Evolutionary conservation across 2,888 invertebrate genomes (phyloP), one percentile per base, ranked within the genome.

Genomic region (Volucella inanis): DNA sequence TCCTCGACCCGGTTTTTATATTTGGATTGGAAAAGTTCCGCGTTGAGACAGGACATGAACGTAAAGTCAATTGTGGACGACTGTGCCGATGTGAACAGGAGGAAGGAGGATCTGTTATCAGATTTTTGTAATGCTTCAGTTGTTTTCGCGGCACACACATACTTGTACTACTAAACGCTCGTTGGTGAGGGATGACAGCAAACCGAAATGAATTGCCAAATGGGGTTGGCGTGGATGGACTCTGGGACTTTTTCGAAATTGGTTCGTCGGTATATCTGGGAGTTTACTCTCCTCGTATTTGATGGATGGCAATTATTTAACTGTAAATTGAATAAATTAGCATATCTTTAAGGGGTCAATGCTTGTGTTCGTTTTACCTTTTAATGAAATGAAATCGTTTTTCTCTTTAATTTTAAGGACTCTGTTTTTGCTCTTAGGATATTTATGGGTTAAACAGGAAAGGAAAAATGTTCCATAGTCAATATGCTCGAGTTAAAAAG

Each of bases 271-370:
- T 31, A 2, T 31, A 31, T 31, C 31, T 31, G 31, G 31, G 31
- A 31, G 31, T 31, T 31, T 31, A 6, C 31, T 31, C 31, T 31
- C 4, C 31, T 31, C 47, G 45, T 76, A 54, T 76, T 80, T 81
- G 81, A 85, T 71, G 59, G 81, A 85, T 61, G 85, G 68, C 81
- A 85, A 85, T 85, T 85, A 81, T 81, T 85, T 81, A 81, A 72
- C 81, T 81, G 85, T 81, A 77, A 81, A 85, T 85, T 85, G 85
- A 85, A 81, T 81, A 77, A 80, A 85, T 85, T 81, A 85, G 67
- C 81, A 85, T 81, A 59, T 55, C 70, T 67, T 67, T 52, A 9
- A 39, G 55, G 31, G 77, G 55, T 67, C 57, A 52, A 41, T 68
- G 54, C n/a, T 50, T 65, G 52, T 38, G 31, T 61, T 41, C 11